Evolutionary conservation across 2,113 vertebrate genomes (phyloP), one percentile per base, ranked within the genome.

Genomic region (Coracopsis vasa): DNA sequence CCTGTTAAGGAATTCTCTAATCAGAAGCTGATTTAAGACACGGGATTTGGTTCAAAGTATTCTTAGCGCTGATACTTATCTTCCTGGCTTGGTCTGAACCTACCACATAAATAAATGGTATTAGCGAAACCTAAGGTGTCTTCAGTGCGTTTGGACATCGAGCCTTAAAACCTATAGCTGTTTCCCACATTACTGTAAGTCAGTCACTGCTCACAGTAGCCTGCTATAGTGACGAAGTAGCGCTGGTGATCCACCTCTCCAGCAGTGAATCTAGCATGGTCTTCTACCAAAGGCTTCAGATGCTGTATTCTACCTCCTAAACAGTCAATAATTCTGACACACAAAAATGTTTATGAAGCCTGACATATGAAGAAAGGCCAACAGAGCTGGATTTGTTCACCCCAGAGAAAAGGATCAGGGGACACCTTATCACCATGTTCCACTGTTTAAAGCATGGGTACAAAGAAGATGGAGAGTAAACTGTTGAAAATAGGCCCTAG

Each of bases 201-300:
- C 16, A 42, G 48, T 47, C n/a, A 42, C 16, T 25, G 6, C 11
- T 37, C 33, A 27, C 0, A 0, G 71, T 16, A 62, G 19, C 25
- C 11, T 62, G 11, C 51, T 37, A 11, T 21, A 53, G 16, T 16
- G 66, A 58, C 16, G 20, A 70, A 33, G 21, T 12, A 61, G 31
- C 48, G 45, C 25, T 10, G 47, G 27, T 35, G 41, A 69, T 13
- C 56, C 31, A 31, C 10, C 33, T 58, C 44, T 61, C 27, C 15
- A 65, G 23, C 0, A 0, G 27, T 2, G 23, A 31, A 39, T 33
- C 42, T n/a, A 62, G 9, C 0, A 1, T 51, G 24, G 37, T 25
- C 11, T 64, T 33, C 58, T 44, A 61, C 48, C 33, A 33, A 66
- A 73, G 19, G 29, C 37, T 77, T 85, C 54, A 69, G 31, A 21